Evolutionary conservation across 2,888 invertebrate species (phyloP).

Genomic region (Chymomyza caudatula): DNA sequence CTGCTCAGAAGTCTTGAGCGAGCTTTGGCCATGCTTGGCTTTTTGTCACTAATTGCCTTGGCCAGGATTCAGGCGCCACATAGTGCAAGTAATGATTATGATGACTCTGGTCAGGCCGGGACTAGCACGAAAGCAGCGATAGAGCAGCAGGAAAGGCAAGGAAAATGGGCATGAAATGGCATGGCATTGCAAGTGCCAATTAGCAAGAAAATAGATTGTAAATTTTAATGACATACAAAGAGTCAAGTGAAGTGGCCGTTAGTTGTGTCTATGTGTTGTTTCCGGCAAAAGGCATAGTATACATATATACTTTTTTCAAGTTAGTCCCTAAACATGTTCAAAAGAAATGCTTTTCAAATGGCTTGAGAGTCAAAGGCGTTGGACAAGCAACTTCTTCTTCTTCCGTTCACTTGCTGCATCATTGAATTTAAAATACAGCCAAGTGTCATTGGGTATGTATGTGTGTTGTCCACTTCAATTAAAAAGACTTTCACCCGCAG

Average conservation of each 20-base stretch:
- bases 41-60: slow-evolving; percentile 55
- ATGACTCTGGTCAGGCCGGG: slow-evolving; percentile 10
- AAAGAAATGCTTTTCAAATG: slow-evolving; percentile 39
- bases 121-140: slow-evolving; percentile 25
- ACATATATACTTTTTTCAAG: background rate
- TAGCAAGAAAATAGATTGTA: slow-evolving; percentile 71
- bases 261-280: slow-evolving; percentile 8
- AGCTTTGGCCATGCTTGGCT: slow-evolving; percentile 34
- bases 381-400: background rate
- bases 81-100: slow-evolving; percentile 66
- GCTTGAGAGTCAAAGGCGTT: slow-evolving; percentile 60
- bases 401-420: slow-evolving; percentile 59
- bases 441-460: slow-evolving; percentile 30
- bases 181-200: slow-evolving; percentile 64
- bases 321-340: slow-evolving; percentile 20
- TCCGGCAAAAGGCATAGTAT: slow-evolving; percentile 6
- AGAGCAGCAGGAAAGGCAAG: too few relatives aligned
- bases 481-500: slow-evolving; percentile 74
- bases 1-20: background rate
- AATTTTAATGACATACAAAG: slow-evolving; percentile 64
- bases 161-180: too few relatives aligned
- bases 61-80: slow-evolving; percentile 16
- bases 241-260: slow-evolving; percentile 18
- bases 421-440: slow-evolving; percentile 61
- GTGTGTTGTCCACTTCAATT: slow-evolving; percentile 73